phyloP scores from a whole-genome alignment of 2,797 vertebrate species.

The Lagodon rhomboides region DNA sequence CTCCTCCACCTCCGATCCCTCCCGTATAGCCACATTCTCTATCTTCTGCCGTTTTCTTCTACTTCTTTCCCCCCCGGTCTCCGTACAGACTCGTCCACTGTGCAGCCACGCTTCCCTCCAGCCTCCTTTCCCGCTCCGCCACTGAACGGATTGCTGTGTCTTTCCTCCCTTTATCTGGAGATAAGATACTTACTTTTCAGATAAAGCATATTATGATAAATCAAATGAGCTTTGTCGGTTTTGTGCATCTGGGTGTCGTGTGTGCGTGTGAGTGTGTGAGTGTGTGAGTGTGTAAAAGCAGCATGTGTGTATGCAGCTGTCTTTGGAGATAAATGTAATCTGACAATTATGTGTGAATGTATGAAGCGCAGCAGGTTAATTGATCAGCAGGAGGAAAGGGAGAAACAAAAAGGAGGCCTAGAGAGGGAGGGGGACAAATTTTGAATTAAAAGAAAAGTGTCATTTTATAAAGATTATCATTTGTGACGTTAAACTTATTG shows the following conservation, averaged over 20 bases:
- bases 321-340: slow-evolving; percentile 57
- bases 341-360: slow-evolving; percentile 45
- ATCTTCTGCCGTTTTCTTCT: slow-evolving; percentile 15
- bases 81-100: neutral
- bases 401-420: neutral
- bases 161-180: slow-evolving; percentile 87
- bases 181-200: slow-evolving; percentile 91
- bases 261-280: slow-evolving; percentile 11
- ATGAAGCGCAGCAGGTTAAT: slow-evolving; percentile 13
- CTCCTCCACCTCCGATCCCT: slow-evolving; percentile 5
- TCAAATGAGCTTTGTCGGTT: slow-evolving; percentile 81
- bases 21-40: neutral
- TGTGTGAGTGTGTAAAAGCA: neutral
- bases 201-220: slow-evolving; percentile 92
- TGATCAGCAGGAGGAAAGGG: neutral
- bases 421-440: neutral
- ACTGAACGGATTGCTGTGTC: slow-evolving; percentile 73
- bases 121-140: slow-evolving; percentile 48
- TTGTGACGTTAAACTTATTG: neutral
- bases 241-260: slow-evolving; percentile 61
- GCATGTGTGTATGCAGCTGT: slow-evolving; percentile 44
- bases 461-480: neutral
- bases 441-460: neutral
- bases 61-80: neutral
- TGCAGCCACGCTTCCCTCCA: slow-evolving; percentile 20